Evolutionary conservation across 2,888 invertebrate genomes (phyloP).

Genomic region (Platycheirus albimanus): DNA sequence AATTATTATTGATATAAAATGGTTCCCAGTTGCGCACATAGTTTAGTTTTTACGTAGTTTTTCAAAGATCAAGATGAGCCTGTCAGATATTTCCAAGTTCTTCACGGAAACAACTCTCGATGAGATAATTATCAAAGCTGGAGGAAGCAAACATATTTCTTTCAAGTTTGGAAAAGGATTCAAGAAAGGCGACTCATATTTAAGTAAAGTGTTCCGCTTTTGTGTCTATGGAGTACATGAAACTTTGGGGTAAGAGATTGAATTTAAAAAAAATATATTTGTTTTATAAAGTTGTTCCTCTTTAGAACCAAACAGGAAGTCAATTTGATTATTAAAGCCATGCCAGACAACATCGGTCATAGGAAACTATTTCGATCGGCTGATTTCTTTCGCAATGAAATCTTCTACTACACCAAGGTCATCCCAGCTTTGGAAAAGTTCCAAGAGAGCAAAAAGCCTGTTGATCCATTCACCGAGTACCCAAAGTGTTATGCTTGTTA

Average conservation of each 20-base stretch:
- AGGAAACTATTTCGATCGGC: conserved; percentile 86
- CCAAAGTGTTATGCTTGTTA: conserved; percentile 83
- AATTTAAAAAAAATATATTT: too few species aligned
- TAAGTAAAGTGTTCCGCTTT: conserved; percentile 86
- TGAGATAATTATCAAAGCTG: conserved; percentile 80
- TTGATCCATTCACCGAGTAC: conserved; percentile 84
- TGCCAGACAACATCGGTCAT: conserved; percentile 86
- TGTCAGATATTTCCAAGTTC: conserved; percentile 80
- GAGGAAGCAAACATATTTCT: conserved; percentile 80
- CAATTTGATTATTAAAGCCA: conserved; percentile 86
- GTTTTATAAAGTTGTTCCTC: too few species aligned
- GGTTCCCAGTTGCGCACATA: too few species aligned
- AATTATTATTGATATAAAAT: too few species aligned
- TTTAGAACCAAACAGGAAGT: conserved; percentile 79
- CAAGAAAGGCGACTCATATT: conserved; percentile 88
- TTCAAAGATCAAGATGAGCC: conserved; percentile 74
- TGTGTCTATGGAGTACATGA: conserved; percentile 83
- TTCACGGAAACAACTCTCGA: conserved; percentile 82
- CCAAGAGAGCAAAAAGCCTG: conserved; percentile 77
- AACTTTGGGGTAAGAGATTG: conserved; percentile 76
- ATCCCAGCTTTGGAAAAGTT: conserved; percentile 80
- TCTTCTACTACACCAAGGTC: conserved; percentile 85
- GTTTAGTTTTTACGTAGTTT: too few species aligned
- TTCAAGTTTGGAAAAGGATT: conserved; percentile 82
- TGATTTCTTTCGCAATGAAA: conserved; percentile 89